A percentile compares a stretch with the other conserved stretches of the same genome.
These are phyloP conservation scores for Anhinga rufa DNA, from an alignment of 2,113 vertebrate genomes.

Conservation along the genomic window DNA sequence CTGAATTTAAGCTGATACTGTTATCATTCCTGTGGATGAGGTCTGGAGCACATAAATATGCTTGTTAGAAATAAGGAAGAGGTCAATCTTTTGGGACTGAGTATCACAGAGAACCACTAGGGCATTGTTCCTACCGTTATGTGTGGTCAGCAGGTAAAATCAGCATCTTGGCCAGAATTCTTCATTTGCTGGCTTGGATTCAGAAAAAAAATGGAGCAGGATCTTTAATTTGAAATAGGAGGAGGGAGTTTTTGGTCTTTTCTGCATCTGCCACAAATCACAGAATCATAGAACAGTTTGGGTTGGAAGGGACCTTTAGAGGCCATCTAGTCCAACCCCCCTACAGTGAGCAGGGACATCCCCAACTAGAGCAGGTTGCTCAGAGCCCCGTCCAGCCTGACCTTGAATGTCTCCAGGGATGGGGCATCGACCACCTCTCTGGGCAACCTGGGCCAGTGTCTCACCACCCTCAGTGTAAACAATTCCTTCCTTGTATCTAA, in stretches of 20 bases:
- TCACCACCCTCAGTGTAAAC: no score
- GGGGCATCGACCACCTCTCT: no score
- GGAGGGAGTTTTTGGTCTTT: background rate
- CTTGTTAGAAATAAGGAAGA: background rate
- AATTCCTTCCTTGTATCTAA: no score
- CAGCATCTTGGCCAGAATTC: background rate
- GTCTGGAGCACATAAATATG: background rate
- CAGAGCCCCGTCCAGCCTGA: no score
- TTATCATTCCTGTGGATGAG: background rate
- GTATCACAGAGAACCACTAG: background rate
- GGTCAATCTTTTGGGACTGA: background rate
- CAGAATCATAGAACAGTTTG: no score
- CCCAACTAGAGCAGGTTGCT: no score
- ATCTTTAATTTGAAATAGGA: background rate
- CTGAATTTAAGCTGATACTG: background rate
- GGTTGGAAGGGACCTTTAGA: no score
- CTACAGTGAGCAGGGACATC: no score
- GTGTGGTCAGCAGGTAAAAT: background rate
- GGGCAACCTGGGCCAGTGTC: no score
- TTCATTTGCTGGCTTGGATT: background rate
- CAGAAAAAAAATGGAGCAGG: background rate
- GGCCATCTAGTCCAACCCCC: no score
- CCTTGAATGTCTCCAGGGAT: no score
- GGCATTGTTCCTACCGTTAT: background rate
- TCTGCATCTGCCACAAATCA: background rate